Evolutionary conservation across 2,888 invertebrate species (phyloP), one percentile per base, ranked within the genome.

Genomic region (Orthosia gothica): DNA sequence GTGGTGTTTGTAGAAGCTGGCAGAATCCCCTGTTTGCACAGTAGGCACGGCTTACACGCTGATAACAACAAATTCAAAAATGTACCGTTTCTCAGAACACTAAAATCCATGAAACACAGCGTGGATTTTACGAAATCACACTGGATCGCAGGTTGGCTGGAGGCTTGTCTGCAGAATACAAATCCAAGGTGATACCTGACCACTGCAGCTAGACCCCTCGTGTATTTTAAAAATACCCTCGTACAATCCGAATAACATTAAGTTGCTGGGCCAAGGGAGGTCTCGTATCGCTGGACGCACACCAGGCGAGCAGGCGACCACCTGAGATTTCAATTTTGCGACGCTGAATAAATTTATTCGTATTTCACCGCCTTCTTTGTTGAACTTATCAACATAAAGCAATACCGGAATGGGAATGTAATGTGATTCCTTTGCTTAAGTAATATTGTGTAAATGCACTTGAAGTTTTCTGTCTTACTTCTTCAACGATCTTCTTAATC

Each of bases 261-360:
- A 80, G 70, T 84, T 80, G 80, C 76, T 79, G 84, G 85, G 82
- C 80, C 70, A 75, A 80, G 77, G 88, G 76, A 86, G 93, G 78
- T 91, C 94, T 87, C 52, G 49, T 55, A 59, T 89, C 12, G 71
- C 79, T 91, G 93, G 94, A 81, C 81, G 75, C 73, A 87, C 82
- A 87, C 80, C 85, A 89, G 90, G 85, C 90, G 89, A 87, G 90
- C 89, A 87, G 87, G 86, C 91, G 92, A 92, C 94, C 95, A 95
- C 95, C 95, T 95, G 96, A 95, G 95, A 95, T 95, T 96, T 95
- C 95, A 96, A 95, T 96, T 95, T 95, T 91, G 93, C 92, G 92
- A 91, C 92, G 93, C 91, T 92, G 94, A 93, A 94, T 95, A 95
- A 94, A 95, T 95, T 94, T 95, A 94, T 95, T 93, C 93, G 89